Evolutionary conservation across 1,140 invertebrate species (phyloP).

Genomic region (Drosophila ambigua): DNA sequence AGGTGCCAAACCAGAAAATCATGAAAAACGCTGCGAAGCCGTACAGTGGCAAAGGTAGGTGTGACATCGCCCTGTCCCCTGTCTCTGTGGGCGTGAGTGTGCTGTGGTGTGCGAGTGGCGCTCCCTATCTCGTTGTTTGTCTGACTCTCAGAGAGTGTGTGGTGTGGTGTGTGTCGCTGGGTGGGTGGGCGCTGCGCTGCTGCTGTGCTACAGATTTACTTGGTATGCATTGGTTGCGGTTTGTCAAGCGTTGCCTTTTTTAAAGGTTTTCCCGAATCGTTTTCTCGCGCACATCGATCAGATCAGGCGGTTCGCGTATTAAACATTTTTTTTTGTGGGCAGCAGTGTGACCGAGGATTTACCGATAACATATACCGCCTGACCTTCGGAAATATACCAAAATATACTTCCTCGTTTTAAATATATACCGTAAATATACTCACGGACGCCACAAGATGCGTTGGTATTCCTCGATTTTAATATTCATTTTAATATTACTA

Average conservation of each 20-base stretch:
- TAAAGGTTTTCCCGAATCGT: conserved; percentile 1
- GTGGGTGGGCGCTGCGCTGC: conserved; percentile 32
- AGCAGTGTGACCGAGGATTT: too few relatives aligned
- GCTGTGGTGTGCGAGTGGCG: conserved; percentile 34
- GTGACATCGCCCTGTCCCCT: conserved; percentile 58
- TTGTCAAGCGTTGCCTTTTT: neutral
- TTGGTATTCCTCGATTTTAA: too few relatives aligned
- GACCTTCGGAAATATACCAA: too few relatives aligned
- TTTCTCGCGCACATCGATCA: neutral
- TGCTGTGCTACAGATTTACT: conserved; percentile 18
- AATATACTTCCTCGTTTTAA: too few relatives aligned
- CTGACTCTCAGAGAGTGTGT: conserved; percentile 19
- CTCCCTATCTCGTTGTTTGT: conserved; percentile 37
- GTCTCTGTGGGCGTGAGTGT: conserved; percentile 23
- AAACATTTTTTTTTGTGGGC: neutral
- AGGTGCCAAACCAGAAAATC: conserved; percentile 88
- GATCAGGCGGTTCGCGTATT: conserved; percentile 1
- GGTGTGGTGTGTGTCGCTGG: conserved; percentile 23
- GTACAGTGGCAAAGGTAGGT: conserved; percentile 70
- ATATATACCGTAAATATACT: too few relatives aligned
- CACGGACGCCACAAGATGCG: too few relatives aligned
- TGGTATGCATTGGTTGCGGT: conserved; percentile 50
- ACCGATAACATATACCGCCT: too few relatives aligned
- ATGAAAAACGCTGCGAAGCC: conserved; percentile 89
- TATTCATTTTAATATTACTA: too few relatives aligned